These are phyloP conservation scores for Orientallactaga sibirica DNA, from an alignment of 2,797 vertebrate species.

Conservation along the genomic window DNA sequence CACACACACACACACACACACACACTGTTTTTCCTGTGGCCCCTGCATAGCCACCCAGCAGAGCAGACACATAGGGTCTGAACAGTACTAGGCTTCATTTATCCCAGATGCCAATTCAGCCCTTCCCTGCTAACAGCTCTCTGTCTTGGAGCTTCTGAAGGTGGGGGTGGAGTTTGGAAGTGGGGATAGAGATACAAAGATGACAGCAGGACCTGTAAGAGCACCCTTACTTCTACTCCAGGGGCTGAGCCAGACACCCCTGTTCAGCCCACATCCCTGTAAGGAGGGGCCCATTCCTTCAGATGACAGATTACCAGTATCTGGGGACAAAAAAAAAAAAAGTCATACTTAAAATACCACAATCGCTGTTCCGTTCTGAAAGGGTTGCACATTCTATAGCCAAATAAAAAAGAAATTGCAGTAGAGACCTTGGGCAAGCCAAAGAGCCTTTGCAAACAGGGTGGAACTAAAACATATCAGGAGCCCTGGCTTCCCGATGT, in stretches of 20 bases:
- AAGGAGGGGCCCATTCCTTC: neutral
- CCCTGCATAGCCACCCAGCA: accelerated
- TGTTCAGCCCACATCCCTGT: too few species aligned
- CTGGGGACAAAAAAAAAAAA: neutral
- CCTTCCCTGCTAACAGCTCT: neutral
- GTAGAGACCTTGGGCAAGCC: neutral
- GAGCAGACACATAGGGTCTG: neutral
- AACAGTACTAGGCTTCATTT: neutral
- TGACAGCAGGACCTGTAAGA: too few species aligned
- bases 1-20: too few species aligned
- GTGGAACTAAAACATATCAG: neutral
- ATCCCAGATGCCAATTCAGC: too few species aligned
- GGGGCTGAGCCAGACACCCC: neutral
- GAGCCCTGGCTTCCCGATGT: neutral
- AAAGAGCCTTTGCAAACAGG: neutral
- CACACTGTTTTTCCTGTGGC: neutral
- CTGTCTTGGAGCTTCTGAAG: neutral
- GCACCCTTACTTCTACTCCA: neutral
- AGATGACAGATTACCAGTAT: neutral
- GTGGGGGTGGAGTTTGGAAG: too few species aligned
- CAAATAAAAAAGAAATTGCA: neutral
- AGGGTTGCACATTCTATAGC: neutral
- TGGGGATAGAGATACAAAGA: too few species aligned
- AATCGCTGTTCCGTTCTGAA: neutral
- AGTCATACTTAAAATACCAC: neutral